phyloP scores from a whole-genome alignment of 1,140 invertebrate species.

The Euglossa dilemma region DNA sequence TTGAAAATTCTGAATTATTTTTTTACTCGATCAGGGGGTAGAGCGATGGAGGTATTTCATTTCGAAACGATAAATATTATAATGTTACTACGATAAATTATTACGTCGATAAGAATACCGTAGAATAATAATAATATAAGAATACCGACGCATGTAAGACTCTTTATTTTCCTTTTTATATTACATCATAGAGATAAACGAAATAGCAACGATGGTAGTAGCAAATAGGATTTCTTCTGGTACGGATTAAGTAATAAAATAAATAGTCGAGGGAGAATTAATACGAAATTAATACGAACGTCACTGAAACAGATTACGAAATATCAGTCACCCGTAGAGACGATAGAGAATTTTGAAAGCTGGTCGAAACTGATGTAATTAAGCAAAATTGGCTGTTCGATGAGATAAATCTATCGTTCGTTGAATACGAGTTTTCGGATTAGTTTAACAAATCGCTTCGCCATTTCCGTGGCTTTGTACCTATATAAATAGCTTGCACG shows the following conservation, averaged over 20 bases:
- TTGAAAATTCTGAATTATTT: too few species aligned
- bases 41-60: not conserved
- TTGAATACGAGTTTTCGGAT: not conserved
- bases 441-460: too few species aligned
- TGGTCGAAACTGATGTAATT: not conserved
- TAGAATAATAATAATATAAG: not conserved
- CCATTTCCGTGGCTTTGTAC: too few species aligned
- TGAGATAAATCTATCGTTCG: not conserved
- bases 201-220: not conserved
- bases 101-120: not conserved
- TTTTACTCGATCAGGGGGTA: not conserved
- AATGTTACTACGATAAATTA: not conserved
- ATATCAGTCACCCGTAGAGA: not conserved
- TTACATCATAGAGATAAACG: not conserved
- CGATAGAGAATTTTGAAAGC: not conserved
- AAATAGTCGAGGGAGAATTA: not conserved
- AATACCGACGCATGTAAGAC: not conserved
- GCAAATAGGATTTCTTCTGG: not conserved
- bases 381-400: not conserved
- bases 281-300: not conserved
- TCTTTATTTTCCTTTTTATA: too few species aligned
- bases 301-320: not conserved
- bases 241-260: not conserved
- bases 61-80: not conserved
- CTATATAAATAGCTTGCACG: not conserved